These are phyloP conservation scores for Batillaria attramentaria DNA, from an alignment of 1,140 invertebrate genomes.

Conservation along the genomic window DNA sequence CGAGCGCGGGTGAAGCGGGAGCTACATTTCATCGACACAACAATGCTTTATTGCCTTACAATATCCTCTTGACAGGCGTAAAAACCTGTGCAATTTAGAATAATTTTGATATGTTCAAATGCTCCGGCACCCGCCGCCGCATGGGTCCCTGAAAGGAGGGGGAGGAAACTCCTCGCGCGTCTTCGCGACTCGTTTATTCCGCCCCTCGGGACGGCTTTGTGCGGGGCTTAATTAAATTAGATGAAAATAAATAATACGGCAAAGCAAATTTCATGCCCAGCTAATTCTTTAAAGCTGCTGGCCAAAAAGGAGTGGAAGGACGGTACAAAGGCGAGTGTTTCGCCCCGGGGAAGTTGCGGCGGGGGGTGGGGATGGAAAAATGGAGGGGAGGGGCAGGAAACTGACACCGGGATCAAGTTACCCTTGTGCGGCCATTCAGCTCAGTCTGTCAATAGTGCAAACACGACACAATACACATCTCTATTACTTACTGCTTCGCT, in stretches of 20 bases:
- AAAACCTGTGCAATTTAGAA: conserved; percentile 29
- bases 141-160: conserved; percentile 13
- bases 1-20: conserved; percentile 5
- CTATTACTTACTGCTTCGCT: conserved; percentile 9
- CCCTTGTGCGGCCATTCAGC: conserved; percentile 2
- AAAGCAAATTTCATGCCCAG: conserved; percentile 38
- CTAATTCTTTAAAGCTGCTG: conserved; percentile 38
- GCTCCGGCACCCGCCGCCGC: neutral
- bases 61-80: conserved; percentile 22
- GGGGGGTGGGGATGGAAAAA: conserved; percentile 21
- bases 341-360: conserved; percentile 32
- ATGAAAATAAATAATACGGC: conserved; percentile 39
- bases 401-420: conserved; percentile 38
- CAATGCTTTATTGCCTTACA: conserved; percentile 30
- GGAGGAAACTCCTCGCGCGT: conserved; percentile 3
- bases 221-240: conserved; percentile 45
- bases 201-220: conserved; percentile 22
- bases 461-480: conserved; percentile 15
- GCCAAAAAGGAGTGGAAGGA: conserved; percentile 11
- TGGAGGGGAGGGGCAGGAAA: conserved; percentile 22
- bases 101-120: conserved; percentile 38
- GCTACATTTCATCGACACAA: conserved; percentile 38
- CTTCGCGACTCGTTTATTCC: conserved; percentile 14
- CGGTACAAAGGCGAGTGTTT: conserved; percentile 39
- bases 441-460: neutral